phyloP scores from a whole-genome alignment of 1,140 invertebrate species.

The Meloidogyne floridensis region DNA sequence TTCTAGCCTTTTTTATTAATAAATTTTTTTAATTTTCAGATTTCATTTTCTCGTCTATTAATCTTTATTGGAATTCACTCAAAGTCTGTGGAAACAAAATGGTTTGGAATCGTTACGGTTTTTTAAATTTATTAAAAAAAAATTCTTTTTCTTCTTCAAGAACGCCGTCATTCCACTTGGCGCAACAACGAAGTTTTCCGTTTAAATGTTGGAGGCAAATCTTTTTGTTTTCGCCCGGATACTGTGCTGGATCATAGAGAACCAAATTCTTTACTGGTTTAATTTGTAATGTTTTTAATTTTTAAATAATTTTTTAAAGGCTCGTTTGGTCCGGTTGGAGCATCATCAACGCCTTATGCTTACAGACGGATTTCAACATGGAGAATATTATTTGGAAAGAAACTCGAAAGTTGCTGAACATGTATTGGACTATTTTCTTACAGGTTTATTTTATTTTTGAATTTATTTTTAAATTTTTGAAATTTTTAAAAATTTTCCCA shows the following conservation, averaged over 20 bases:
- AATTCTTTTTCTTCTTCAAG: background rate
- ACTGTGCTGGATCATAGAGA: slow-evolving; percentile 42
- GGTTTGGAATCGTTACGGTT: slow-evolving; percentile 5
- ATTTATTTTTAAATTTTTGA: background rate
- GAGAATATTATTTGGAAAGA: slow-evolving; percentile 61
- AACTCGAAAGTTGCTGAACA: slow-evolving; percentile 57
- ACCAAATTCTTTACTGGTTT: slow-evolving; percentile 34
- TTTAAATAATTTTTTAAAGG: slow-evolving; percentile 20
- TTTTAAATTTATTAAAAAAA: background rate
- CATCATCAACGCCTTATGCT: slow-evolving; percentile 49
- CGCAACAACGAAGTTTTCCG: slow-evolving; percentile 35
- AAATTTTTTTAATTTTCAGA: too few relatives aligned
- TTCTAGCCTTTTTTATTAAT: too few relatives aligned
- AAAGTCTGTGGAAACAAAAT: background rate
- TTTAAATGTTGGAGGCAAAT: slow-evolving; percentile 61
- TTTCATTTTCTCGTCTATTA: too few relatives aligned
- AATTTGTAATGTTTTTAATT: background rate
- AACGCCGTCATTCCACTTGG: slow-evolving; percentile 1
- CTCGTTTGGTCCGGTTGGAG: slow-evolving; percentile 42
- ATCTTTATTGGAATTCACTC: too few relatives aligned
- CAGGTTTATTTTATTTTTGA: slow-evolving; percentile 37
- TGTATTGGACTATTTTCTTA: slow-evolving; percentile 60
- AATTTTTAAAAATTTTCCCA: slow-evolving; percentile 40
- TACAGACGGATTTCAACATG: slow-evolving; percentile 48
- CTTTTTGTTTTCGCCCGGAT: slow-evolving; percentile 55